These are phyloP conservation scores for Ginglymostoma cirratum DNA, from an alignment of 2,113 vertebrate species.

Conservation along the genomic window DNA sequence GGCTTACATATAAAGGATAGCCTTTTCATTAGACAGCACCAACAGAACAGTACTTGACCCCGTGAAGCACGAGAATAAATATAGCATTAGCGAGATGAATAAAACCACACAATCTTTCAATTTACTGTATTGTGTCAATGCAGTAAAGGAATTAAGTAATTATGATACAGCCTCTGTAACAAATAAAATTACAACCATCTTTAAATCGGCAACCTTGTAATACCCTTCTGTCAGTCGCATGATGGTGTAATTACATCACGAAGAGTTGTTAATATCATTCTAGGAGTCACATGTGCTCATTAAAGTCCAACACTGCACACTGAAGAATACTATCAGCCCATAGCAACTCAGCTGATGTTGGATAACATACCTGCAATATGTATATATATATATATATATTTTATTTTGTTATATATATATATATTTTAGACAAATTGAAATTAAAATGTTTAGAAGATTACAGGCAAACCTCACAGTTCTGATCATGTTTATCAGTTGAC, in stretches of 20 bases:
- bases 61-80: background rate
- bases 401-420: background rate
- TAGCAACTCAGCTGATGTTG: background rate
- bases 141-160: conserved; percentile 7
- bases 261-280: conserved; percentile 34
- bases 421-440: background rate
- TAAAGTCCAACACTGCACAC: conserved; percentile 13
- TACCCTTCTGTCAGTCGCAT: conserved; percentile 33
- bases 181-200: conserved; percentile 26
- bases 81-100: background rate
- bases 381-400: background rate
- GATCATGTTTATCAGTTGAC: background rate
- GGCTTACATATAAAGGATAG: background rate
- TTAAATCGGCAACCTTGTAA: conserved; percentile 21
- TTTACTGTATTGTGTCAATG: background rate
- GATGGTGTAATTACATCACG: conserved; percentile 28
- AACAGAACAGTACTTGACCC: background rate
- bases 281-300: conserved; percentile 28
- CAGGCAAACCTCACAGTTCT: conserved; percentile 1
- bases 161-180: background rate
- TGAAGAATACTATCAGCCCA: conserved; percentile 5
- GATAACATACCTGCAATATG: background rate
- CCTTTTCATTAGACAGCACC: background rate
- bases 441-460: background rate
- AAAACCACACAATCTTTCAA: background rate